phyloP scores from a whole-genome alignment of 1,140 invertebrate species.

The Drosophila saltans region DNA sequence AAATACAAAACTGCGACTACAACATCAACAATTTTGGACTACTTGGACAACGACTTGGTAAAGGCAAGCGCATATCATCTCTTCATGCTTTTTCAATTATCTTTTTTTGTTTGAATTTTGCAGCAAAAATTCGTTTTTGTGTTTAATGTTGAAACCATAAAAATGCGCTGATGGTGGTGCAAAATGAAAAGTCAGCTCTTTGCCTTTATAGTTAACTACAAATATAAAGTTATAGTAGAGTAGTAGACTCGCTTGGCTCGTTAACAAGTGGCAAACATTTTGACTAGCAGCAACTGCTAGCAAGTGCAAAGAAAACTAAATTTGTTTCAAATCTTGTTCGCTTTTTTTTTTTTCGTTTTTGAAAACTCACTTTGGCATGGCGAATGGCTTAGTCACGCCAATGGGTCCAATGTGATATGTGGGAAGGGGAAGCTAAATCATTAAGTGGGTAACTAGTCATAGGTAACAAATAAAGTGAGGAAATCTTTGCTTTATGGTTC shows the following conservation, averaged over 20 bases:
- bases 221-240: constrained; percentile 38
- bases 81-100: constrained; percentile 75
- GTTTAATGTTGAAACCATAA: constrained; percentile 56
- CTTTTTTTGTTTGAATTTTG: constrained; percentile 4
- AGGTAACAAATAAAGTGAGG: constrained; percentile 2
- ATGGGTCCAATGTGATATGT: constrained; percentile 44
- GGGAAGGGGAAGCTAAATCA: constrained; percentile 22
- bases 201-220: constrained; percentile 10
- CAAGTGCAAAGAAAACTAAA: constrained; percentile 54
- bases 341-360: constrained; percentile 26
- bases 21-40: constrained; percentile 1
- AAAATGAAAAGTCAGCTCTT: constrained; percentile 33
- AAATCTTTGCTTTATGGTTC: constrained; percentile 16
- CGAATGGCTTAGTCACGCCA: constrained; percentile 78
- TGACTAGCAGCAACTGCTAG: neutral
- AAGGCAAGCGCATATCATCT: constrained; percentile 24
- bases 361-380: constrained; percentile 76
- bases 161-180: constrained; percentile 37
- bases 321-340: constrained; percentile 62
- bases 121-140: neutral
- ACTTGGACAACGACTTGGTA: neutral
- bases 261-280: constrained; percentile 49
- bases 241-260: constrained; percentile 60
- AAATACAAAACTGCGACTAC: constrained; percentile 21
- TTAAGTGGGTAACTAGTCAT: constrained; percentile 27